Conservation (phyloP, 2,113 vertebrate genomes). For the Psephotus haematonotus region DNA sequence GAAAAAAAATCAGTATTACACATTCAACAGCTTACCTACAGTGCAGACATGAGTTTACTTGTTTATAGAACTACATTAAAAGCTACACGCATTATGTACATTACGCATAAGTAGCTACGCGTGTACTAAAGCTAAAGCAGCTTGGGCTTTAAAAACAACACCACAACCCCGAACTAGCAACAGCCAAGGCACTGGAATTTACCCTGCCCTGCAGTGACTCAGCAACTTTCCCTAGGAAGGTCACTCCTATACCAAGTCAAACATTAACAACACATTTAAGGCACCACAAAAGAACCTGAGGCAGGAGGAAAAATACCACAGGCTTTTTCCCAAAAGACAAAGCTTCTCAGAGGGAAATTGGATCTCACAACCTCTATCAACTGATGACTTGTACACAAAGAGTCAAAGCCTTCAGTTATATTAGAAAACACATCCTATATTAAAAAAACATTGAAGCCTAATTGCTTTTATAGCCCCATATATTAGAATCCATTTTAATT, state of each 20-base stretch:
- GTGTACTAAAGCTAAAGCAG: background rate
- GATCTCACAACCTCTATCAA: background rate
- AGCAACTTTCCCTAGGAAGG: background rate
- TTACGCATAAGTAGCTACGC: background rate
- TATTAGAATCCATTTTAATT: background rate
- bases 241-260: background rate
- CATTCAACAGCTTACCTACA: background rate
- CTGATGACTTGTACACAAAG: background rate
- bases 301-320: background rate
- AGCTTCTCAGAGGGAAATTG: background rate
- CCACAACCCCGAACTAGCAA: background rate
- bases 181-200: background rate
- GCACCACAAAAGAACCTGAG: background rate
- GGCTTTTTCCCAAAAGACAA: background rate
- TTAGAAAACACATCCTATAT: background rate
- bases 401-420: background rate
- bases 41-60: background rate
- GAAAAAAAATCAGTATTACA: background rate
- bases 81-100: background rate
- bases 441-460: background rate
- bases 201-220: conserved; percentile 14
- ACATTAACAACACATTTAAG: conserved; percentile 24
- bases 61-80: background rate
- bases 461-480: background rate
- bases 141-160: background rate